Evolutionary conservation across 1,140 invertebrate genomes (phyloP), one percentile per base, ranked within the genome.

Genomic region (Phymorhynchus buccinoides): DNA sequence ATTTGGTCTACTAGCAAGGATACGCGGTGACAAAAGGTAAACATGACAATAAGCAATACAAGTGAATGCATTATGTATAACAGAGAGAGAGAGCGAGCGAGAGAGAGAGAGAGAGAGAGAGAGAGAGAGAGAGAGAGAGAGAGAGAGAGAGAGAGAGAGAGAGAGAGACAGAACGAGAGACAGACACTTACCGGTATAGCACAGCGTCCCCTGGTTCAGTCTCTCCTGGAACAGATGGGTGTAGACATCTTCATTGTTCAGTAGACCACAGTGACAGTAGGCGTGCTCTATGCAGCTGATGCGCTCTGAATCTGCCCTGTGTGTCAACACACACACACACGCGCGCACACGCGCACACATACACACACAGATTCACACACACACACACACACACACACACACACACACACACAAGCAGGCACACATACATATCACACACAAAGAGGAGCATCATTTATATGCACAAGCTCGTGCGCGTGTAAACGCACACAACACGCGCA

Each of bases 211-310:
- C 4, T 79, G 77, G 73, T 75, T 75, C 14, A 75, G 14, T 18
- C 37, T 39, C 27, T 14, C n/a, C 35, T 79, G 27, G 42, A 16
- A 56, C 42, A 79, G 77, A 30, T 30, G 77, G 77, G 4, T 79
- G 77, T 79, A 79, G 27, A 79, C 77, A 32, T n/a, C 77, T 2
- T n/a, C 3, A 2, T 79, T n/a, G 32, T 52, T 52, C 77, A 79
- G 44, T 22, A 41, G 22, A 6, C 77, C 77, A 52, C 77, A 79
- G 42, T n/a, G 4, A 79, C 77, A 79, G 77, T 79, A 79, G 22
- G 77, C 42, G 42, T 48, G 6, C 77, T 79, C 77, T 44, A 79
- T 9, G n/a, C 77, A 79, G 27, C 3, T 48, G 27, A 79, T 32
- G 27, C 41, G 77, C 27, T 79, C 41, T 12, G 41, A 14, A 30